Percentiles rank a stretch among this genome's conserved stretches.
phyloP scores from a whole-genome alignment of 1,140 invertebrate species.

The Monomorium pharaonis region DNA sequence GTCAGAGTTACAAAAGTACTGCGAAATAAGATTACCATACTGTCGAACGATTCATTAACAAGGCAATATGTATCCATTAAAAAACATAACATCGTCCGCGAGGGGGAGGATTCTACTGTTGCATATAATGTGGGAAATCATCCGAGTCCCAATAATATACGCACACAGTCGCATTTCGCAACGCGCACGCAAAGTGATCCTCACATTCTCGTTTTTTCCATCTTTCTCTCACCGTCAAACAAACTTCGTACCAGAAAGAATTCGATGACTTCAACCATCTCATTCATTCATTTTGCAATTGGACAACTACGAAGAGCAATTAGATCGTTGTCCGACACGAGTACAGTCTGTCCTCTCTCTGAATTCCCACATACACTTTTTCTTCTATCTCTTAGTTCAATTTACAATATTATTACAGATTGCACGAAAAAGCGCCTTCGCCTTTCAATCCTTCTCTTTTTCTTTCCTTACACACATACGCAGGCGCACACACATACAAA shows the following conservation, averaged over 20 bases:
- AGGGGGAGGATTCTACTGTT: not conserved
- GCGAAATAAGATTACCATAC: constrained; percentile 63
- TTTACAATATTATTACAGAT: constrained; percentile 74
- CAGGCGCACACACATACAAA: not conserved
- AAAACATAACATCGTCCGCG: constrained; percentile 35
- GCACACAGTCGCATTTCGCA: not conserved
- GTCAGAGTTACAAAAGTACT: constrained; percentile 64
- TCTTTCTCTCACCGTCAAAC: not conserved
- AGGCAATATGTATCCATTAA: constrained; percentile 45
- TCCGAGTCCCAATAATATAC: constrained; percentile 38
- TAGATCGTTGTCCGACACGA: constrained; percentile 51
- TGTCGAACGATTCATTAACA: constrained; percentile 53
- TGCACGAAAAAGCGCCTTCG: constrained; percentile 74
- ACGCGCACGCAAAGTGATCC: not conserved
- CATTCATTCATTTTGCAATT: constrained; percentile 46
- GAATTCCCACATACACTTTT: constrained; percentile 18
- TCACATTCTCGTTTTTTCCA: not conserved
- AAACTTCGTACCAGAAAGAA: constrained; percentile 53
- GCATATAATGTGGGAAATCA: constrained; percentile 55
- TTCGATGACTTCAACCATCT: constrained; percentile 43
- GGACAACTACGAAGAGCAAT: constrained; percentile 50
- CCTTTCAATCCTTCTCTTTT: not conserved
- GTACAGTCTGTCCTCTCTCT: constrained; percentile 59
- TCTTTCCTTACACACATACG: not conserved
- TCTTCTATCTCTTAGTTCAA: constrained; percentile 53